Evolutionary conservation across 2,888 invertebrate genomes (phyloP), one percentile per base, ranked within the genome.

Genomic region (Linhomoeus sp.): DNA sequence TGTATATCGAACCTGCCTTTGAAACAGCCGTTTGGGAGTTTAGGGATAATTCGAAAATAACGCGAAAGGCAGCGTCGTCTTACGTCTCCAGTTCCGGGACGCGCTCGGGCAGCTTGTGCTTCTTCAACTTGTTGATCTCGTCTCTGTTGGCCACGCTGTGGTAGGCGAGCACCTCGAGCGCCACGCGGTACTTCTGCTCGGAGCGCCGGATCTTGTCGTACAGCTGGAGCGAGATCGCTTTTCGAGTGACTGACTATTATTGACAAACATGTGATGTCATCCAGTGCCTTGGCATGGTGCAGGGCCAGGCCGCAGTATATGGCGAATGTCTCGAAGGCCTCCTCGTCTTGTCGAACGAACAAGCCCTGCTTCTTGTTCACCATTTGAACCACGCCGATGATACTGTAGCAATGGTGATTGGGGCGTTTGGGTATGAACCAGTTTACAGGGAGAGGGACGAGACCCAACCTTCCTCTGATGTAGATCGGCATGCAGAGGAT

Each of bases 301-400:
- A 85, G 70, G 0, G 84, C 84, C 9, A 84, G 68, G 0, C 83
- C 84, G 61, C 83, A 83, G 61, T 84, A 84, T 9, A 81, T 76
- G 1, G 83, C 80, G 62, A 84, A 83, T 52, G 77, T 78, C 63
- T 80, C 79, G 66, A 84, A 84, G 0, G 81, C 77, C 47, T 77
- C 77, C 63, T 82, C 82, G 58, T 85, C 84, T 41, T 78, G 76
- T 58, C 70, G 67, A 15, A 65, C 67, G 75, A 80, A 63, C 52
- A 5, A 63, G 58, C 3, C 70, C 70, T 54, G 61, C 25, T 43
- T 5, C 19, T 75, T 75, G 62, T 75, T 75, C n/a, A 84, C 81
- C 83, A 84, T 84, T 68, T 85, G 83, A 1, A 84, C 81, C 1
- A 84, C 83, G 1, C 81, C 83, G 50, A 84, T 83, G 12, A 82